Percentiles rank a stretch among this genome's conserved stretches.
These are phyloP conservation scores for Druceiella hillmani DNA, from an alignment of 2,888 invertebrate species.

Conservation along the genomic window DNA sequence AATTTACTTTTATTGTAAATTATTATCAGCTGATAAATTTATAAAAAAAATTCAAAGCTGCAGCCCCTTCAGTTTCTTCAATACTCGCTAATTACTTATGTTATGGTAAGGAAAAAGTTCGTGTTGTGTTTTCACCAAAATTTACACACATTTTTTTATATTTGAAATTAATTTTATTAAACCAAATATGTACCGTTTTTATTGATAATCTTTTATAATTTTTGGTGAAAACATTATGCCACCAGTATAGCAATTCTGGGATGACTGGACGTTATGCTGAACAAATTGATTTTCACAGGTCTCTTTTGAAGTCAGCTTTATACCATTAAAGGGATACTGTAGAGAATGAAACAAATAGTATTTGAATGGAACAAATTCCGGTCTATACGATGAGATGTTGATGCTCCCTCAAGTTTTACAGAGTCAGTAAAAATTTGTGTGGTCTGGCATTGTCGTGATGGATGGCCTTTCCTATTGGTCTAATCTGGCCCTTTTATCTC, in stretches of 20 bases:
- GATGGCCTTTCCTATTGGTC: conserved; percentile 15
- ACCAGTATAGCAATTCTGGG: conserved; percentile 18
- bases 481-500: conserved; percentile 13
- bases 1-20: no score
- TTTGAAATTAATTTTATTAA: conserved; percentile 6
- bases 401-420: conserved; percentile 23
- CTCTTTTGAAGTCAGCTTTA: conserved; percentile 18
- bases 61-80: no score
- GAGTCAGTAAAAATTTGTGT: conserved; percentile 22
- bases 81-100: no score
- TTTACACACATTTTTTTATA: no score
- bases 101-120: no score
- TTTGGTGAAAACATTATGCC: conserved; percentile 20
- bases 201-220: conserved; percentile 20
- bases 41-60: no score
- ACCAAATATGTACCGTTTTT: conserved; percentile 15
- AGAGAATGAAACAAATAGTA: conserved; percentile 22
- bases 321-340: conserved; percentile 20
- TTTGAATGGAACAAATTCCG: conserved; percentile 21
- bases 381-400: conserved; percentile 25
- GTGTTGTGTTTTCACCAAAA: no score
- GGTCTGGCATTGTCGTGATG: conserved; percentile 19
- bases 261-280: conserved; percentile 23
- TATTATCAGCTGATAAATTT: no score
- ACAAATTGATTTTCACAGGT: conserved; percentile 21